Conservation (phyloP, 2,113 vertebrate species). For the Poeciliopsis prolifica region DNA sequence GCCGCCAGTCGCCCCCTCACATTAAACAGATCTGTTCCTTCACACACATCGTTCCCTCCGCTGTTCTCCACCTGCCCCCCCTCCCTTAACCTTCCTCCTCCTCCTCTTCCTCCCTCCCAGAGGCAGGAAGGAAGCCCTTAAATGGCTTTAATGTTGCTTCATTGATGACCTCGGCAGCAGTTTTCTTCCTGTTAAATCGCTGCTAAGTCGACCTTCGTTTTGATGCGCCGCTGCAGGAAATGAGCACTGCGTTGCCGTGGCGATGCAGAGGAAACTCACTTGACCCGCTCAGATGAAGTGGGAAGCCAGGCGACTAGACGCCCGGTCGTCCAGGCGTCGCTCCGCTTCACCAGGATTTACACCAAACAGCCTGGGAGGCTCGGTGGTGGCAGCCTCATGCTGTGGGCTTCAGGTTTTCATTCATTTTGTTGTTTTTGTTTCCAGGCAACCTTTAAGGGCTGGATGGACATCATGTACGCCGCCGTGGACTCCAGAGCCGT, state of each 20-base stretch:
- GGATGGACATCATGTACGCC: constrained; percentile 99
- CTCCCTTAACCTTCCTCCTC: neutral
- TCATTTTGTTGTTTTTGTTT: constrained; percentile 8
- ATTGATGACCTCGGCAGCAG: constrained; percentile 25
- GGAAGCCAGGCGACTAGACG: neutral
- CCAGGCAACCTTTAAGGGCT: constrained; percentile 97
- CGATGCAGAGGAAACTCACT: constrained; percentile 23
- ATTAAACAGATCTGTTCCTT: constrained; percentile 21
- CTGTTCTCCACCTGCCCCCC: neutral
- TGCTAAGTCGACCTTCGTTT: constrained; percentile 5
- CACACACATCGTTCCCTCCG: neutral
- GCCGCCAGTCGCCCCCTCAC: constrained; percentile 9
- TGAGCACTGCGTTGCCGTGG: constrained; percentile 13
- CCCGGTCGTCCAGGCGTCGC: too few relatives aligned
- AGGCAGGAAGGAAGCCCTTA: constrained; percentile 46
- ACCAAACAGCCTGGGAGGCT: too few relatives aligned
- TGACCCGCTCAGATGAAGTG: neutral
- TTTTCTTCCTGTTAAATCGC: neutral
- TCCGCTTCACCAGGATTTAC: neutral
- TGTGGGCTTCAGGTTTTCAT: neutral
- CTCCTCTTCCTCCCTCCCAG: neutral
- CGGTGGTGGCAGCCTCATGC: neutral
- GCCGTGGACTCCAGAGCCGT: constrained; percentile 94
- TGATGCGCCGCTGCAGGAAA: constrained; percentile 15
- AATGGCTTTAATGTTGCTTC: constrained; percentile 22